A percentile compares a stretch with the other conserved stretches of the same genome.
phyloP scores from a whole-genome alignment of 2,888 invertebrate genomes.

The Tribolium freemani region DNA sequence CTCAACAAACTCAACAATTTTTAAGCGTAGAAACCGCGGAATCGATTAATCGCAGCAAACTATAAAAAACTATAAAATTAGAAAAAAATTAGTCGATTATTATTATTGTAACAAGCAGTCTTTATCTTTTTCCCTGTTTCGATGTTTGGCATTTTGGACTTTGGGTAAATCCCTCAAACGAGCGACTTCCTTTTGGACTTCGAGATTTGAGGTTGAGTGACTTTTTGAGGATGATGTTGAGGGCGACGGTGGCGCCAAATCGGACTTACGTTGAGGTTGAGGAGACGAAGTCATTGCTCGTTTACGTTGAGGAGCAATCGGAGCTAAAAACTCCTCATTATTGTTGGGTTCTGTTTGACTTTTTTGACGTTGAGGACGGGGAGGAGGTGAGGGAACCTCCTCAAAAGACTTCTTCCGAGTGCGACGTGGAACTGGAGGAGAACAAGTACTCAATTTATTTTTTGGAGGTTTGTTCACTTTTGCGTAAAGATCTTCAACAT shows the following conservation, averaged over 20 bases:
- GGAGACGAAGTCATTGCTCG: slow-evolving; percentile 54
- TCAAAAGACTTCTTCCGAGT: slow-evolving; percentile 45
- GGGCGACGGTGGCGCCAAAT: not conserved
- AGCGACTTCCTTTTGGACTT: slow-evolving; percentile 53
- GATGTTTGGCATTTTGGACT: slow-evolving; percentile 19
- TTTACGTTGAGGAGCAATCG: slow-evolving; percentile 54
- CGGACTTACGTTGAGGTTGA: slow-evolving; percentile 48
- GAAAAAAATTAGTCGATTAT: slow-evolving; percentile 48
- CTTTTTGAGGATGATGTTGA: slow-evolving; percentile 42
- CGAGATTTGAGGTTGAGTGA: slow-evolving; percentile 49
- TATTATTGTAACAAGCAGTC: slow-evolving; percentile 61
- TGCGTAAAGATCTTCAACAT: slow-evolving; percentile 55
- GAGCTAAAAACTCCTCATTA: slow-evolving; percentile 32
- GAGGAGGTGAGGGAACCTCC: slow-evolving; percentile 46
- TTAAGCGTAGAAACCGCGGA: slow-evolving; percentile 19
- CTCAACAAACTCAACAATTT: slow-evolving; percentile 36
- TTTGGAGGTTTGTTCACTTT: slow-evolving; percentile 52
- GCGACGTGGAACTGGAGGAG: slow-evolving; percentile 57
- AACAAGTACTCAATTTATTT: slow-evolving; percentile 19
- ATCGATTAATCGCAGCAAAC: slow-evolving; percentile 56
- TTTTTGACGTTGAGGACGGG: slow-evolving; percentile 57
- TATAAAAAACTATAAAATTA: slow-evolving; percentile 54
- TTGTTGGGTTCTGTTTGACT: slow-evolving; percentile 12
- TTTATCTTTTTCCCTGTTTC: slow-evolving; percentile 57
- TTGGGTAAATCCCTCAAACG: slow-evolving; percentile 53